These are phyloP conservation scores for Julus scandinavius DNA, from an alignment of 2,888 invertebrate genomes.

Conservation along the genomic window DNA sequence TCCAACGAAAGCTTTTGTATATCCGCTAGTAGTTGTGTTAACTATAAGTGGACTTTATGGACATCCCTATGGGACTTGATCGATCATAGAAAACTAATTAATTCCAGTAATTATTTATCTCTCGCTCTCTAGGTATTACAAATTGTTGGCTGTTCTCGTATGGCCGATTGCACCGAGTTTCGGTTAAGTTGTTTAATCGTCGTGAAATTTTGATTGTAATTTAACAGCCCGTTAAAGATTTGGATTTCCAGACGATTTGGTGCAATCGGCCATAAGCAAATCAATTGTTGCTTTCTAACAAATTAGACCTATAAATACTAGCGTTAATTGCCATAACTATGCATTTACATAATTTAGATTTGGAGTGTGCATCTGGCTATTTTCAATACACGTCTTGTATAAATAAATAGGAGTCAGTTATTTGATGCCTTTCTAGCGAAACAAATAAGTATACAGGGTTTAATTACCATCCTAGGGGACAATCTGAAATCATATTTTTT, in stretches of 20 bases:
- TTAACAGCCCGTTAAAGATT: background rate
- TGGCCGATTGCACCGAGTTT: constrained; percentile 8
- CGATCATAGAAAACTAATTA: constrained; percentile 3
- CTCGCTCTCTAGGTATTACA: constrained; percentile 22
- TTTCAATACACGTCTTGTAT: constrained; percentile 35
- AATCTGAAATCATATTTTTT: constrained; percentile 39
- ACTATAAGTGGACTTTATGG: constrained; percentile 24
- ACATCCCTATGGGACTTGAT: constrained; percentile 22
- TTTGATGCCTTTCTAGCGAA: constrained; percentile 35
- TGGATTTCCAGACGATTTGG: background rate
- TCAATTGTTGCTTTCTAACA: constrained; percentile 17
- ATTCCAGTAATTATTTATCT: background rate
- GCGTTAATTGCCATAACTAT: constrained; percentile 39
- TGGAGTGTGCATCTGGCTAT: constrained; percentile 17
- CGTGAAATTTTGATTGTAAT: background rate
- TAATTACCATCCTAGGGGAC: constrained; percentile 29
- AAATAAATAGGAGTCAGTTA: constrained; percentile 30
- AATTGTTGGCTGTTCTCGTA: background rate
- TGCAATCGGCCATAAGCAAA: constrained; percentile 7
- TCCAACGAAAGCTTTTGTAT: constrained; percentile 30
- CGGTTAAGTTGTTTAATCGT: background rate
- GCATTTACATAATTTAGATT: constrained; percentile 39
- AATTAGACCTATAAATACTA: constrained; percentile 24
- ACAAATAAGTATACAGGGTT: constrained; percentile 42
- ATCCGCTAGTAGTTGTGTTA: constrained; percentile 24